These are phyloP conservation scores for Tympanoctomys barrerae DNA, from an alignment of 2,797 vertebrate genomes.

Conservation along the genomic window DNA sequence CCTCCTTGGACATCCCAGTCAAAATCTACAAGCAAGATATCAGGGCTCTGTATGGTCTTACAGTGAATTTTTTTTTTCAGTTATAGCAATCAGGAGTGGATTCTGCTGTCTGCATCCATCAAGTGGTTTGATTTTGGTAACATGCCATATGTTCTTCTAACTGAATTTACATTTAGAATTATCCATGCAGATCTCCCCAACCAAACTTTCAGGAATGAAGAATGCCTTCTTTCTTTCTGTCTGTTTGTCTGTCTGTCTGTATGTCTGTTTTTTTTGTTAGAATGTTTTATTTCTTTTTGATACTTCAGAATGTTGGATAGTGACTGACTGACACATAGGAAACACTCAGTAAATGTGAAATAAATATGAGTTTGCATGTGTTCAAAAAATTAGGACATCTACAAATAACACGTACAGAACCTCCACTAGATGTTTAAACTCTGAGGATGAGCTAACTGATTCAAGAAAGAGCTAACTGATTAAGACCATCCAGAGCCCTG, in stretches of 20 bases:
- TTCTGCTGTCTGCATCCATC: neutral
- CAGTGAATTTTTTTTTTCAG: neutral
- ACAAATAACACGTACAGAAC: slow-evolving; percentile 39
- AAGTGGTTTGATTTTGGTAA: neutral
- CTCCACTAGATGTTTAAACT: slow-evolving; percentile 24
- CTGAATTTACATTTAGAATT: neutral
- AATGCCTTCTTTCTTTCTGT: slow-evolving; percentile 11
- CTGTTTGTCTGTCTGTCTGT: neutral
- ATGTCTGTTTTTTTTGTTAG: neutral
- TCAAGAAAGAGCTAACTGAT: neutral
- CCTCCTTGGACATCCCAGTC: neutral
- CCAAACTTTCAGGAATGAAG: neutral
- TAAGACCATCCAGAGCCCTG: too few relatives aligned
- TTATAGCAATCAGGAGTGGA: neutral
- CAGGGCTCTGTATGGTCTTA: neutral
- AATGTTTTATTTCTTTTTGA: slow-evolving; percentile 16
- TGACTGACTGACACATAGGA: slow-evolving; percentile 9
- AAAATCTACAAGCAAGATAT: neutral
- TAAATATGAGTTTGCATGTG: neutral
- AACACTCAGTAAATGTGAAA: slow-evolving; percentile 43
- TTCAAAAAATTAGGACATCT: slow-evolving; percentile 56
- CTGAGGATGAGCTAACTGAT: neutral
- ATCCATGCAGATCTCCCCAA: neutral
- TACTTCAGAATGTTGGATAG: neutral
- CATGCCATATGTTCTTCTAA: neutral